Evolutionary conservation across 1,140 invertebrate genomes (phyloP), one percentile per base, ranked within the genome.

Genomic region (Lithobius niger): DNA sequence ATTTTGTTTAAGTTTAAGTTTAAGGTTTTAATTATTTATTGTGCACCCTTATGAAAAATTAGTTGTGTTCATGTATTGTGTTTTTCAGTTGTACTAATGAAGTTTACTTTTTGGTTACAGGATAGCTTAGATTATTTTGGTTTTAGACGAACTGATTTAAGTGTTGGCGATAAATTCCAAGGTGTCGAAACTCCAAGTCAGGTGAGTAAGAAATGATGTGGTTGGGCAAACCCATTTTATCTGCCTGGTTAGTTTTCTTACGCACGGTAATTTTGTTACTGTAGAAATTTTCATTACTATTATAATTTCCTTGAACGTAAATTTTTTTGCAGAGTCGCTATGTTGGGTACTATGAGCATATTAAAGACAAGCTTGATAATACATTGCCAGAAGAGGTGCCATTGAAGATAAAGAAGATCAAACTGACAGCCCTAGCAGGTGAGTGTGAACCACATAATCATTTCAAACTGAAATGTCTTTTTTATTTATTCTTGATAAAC

Each of bases 151-250:
- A 79, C 77, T 43, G 76, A 79, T 61, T 65, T 71, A 16, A 69
- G 65, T 54, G 68, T 73, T 28, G 75, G 76, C 4, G 66, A 60
- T 16, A 74, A 73, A 51, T 79, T 76, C 61, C 77, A 79, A 64
- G 77, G 77, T 24, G 77, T 79, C 3, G 76, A 79, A 64, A 79
- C 73, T 49, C 73, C 73, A 2, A 73, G 71, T 58, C 72, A 75
- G 65, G 69, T 71, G 53, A 42, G 45, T 48, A n/a, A n/a, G n/a
- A n/a, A n/a, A n/a, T n/a, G n/a, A n/a, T n/a, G n/a, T n/a, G n/a
- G n/a, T n/a, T n/a, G n/a, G n/a, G n/a, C n/a, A n/a, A n/a, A n/a
- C n/a, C n/a, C n/a, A n/a, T n/a, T n/a, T n/a, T n/a, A n/a, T n/a
- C n/a, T n/a, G n/a, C n/a, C n/a, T n/a, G n/a, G n/a, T n/a, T n/a